A percentile compares a stretch with the other conserved stretches of the same genome.
These are phyloP conservation scores for Chironomus tentans DNA, from an alignment of 2,888 invertebrate species.

Conservation along the genomic window DNA sequence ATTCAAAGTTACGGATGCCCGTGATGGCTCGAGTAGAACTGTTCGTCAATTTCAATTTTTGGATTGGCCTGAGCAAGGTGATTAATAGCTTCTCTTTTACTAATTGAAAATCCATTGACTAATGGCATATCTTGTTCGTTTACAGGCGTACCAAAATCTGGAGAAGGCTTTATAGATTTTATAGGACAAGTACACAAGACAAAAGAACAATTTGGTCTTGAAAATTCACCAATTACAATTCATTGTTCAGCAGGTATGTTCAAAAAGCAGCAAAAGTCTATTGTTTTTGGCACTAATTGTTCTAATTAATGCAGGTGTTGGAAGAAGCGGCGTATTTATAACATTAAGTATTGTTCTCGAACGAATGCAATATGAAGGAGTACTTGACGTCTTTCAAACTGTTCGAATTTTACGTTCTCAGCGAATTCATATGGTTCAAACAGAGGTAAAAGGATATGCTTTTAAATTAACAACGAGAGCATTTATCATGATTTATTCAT, in stretches of 20 bases:
- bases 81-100: too few relatives aligned
- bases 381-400: slow-evolving; percentile 98
- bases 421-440: slow-evolving; percentile 98
- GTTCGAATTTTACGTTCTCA: slow-evolving; percentile 96
- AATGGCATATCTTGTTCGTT: too few relatives aligned
- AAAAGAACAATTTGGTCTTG: slow-evolving; percentile 98
- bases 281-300: too few relatives aligned
- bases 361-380: slow-evolving; percentile 97
- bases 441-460: slow-evolving; percentile 61
- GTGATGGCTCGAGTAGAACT: slow-evolving; percentile 92
- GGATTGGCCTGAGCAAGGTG: slow-evolving; percentile 90
- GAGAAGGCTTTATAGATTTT: slow-evolving; percentile 98
- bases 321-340: slow-evolving; percentile 97
- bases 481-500: neutral
- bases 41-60: slow-evolving; percentile 95
- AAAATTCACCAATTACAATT: slow-evolving; percentile 91
- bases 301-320: slow-evolving; percentile 53
- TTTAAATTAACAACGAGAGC: neutral
- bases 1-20: slow-evolving; percentile 96
- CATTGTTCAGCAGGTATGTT: slow-evolving; percentile 81
- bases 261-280: too few relatives aligned
- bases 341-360: slow-evolving; percentile 96
- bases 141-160: slow-evolving; percentile 77
- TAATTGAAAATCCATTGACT: too few relatives aligned
- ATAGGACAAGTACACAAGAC: slow-evolving; percentile 99